phyloP scores from a whole-genome alignment of 1,140 invertebrate species.

The Idris sp. region DNA sequence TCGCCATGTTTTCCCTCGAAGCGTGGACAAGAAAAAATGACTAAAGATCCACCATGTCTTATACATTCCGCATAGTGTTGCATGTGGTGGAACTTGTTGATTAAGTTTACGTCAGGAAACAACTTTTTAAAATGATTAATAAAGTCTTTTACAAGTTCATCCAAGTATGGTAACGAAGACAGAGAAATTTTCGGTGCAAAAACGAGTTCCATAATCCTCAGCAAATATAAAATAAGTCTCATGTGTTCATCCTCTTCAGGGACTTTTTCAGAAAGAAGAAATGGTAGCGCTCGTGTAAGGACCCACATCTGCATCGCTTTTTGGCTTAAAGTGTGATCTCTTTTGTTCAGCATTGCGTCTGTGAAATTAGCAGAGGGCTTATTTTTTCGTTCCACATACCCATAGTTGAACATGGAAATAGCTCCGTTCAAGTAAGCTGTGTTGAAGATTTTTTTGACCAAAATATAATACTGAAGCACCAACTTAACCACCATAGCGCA shows the following conservation, averaged over 20 bases:
- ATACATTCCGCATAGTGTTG: slow-evolving; percentile 10
- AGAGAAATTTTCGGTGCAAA: slow-evolving; percentile 59
- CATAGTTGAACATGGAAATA: slow-evolving; percentile 26
- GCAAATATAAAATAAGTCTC: slow-evolving; percentile 46
- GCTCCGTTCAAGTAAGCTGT: slow-evolving; percentile 20
- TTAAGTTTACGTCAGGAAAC: slow-evolving; percentile 8
- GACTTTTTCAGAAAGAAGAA: slow-evolving; percentile 53
- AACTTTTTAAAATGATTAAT: not conserved
- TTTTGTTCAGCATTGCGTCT: slow-evolving; percentile 33
- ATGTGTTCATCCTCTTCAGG: slow-evolving; percentile 41
- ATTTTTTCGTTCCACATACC: slow-evolving; percentile 24
- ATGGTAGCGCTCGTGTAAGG: slow-evolving; percentile 50
- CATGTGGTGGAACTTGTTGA: slow-evolving; percentile 17
- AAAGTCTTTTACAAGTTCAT: slow-evolving; percentile 38
- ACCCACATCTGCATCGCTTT: slow-evolving; percentile 64
- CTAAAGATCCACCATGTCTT: not conserved
- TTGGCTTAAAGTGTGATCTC: slow-evolving; percentile 55
- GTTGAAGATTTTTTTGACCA: slow-evolving; percentile 10
- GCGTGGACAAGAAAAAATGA: slow-evolving; percentile 2
- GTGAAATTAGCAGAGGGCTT: slow-evolving; percentile 56
- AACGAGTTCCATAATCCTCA: slow-evolving; percentile 65
- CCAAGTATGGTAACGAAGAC: slow-evolving; percentile 24
- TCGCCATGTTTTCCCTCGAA: slow-evolving; percentile 18
- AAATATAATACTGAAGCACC: slow-evolving; percentile 34
- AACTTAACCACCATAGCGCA: slow-evolving; percentile 41